phyloP scores from a whole-genome alignment of 2,888 invertebrate genomes.

The Drosophila ezoana region DNA sequence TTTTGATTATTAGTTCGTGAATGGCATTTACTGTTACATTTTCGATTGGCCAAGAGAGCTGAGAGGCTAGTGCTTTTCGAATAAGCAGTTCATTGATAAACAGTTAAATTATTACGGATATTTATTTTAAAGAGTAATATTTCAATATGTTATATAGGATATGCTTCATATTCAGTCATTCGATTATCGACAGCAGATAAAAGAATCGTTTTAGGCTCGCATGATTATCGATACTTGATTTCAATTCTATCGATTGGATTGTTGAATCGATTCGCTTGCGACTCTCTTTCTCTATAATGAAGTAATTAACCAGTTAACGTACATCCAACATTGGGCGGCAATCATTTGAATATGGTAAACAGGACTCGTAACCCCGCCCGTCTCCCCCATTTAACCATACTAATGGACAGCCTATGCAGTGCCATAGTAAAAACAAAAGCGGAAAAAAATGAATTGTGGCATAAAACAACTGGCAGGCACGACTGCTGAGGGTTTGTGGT shows the following conservation, averaged over 20 bases:
- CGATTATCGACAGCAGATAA: neutral
- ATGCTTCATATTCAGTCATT: neutral
- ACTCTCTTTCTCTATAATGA: neutral
- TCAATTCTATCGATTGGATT: neutral
- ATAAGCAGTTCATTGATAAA: too few relatives aligned
- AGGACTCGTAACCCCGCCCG: neutral
- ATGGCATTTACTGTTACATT: neutral
- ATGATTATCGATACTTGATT: neutral
- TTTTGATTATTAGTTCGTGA: constrained; percentile 2
- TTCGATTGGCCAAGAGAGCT: neutral
- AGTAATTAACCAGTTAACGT: constrained; percentile 23
- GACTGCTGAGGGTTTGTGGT: constrained; percentile 23
- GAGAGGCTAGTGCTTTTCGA: too few relatives aligned
- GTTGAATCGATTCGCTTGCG: neutral
- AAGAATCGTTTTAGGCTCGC: neutral
- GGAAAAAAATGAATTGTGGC: constrained; percentile 15
- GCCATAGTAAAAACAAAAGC: neutral
- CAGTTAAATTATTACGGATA: too few relatives aligned
- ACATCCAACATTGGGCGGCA: constrained; percentile 36
- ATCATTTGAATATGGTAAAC: constrained; percentile 51
- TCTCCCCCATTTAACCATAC: neutral
- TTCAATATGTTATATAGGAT: too few relatives aligned
- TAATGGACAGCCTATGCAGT: too few relatives aligned
- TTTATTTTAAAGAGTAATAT: too few relatives aligned
- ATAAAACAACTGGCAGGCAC: constrained; percentile 12